Percentiles rank a stretch among this genome's conserved stretches.
phyloP scores from a whole-genome alignment of 2,797 vertebrate genomes.

The Darevskia nairensis region DNA sequence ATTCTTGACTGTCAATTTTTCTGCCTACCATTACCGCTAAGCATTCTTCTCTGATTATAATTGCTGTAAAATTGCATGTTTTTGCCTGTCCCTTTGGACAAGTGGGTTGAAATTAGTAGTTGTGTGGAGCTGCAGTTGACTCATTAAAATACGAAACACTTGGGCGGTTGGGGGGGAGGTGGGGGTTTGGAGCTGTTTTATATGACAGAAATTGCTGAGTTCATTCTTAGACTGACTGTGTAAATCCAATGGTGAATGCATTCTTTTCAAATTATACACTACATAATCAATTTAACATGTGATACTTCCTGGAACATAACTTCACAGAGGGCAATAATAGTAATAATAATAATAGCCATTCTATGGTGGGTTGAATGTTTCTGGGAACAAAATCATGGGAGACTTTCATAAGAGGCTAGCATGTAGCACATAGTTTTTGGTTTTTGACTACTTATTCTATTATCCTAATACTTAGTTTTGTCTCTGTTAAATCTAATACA shows the following conservation, averaged over 20 bases:
- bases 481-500: constrained; percentile 37
- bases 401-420: constrained; percentile 36
- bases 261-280: constrained; percentile 72
- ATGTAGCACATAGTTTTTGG: constrained; percentile 36
- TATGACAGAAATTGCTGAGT: constrained; percentile 70
- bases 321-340: constrained; percentile 51
- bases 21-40: constrained; percentile 55
- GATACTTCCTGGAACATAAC: constrained; percentile 66
- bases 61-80: constrained; percentile 72
- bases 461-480: constrained; percentile 56
- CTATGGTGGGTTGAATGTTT: constrained; percentile 52
- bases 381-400: constrained; percentile 50
- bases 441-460: constrained; percentile 56
- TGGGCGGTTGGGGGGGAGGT: neutral
- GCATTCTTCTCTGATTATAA: constrained; percentile 68
- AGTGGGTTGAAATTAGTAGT: constrained; percentile 70
- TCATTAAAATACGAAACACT: constrained; percentile 64
- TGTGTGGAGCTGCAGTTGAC: constrained; percentile 69
- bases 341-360: constrained; percentile 17
- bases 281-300: constrained; percentile 71
- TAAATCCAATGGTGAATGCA: constrained; percentile 70
- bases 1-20: constrained; percentile 49
- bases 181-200: constrained; percentile 69
- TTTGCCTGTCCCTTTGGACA: constrained; percentile 68
- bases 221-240: constrained; percentile 61